A percentile compares a stretch with the other conserved stretches of the same genome.
Conservation (phyloP, 1,140 invertebrate species). For the Drosophila micromelanica region DNA sequence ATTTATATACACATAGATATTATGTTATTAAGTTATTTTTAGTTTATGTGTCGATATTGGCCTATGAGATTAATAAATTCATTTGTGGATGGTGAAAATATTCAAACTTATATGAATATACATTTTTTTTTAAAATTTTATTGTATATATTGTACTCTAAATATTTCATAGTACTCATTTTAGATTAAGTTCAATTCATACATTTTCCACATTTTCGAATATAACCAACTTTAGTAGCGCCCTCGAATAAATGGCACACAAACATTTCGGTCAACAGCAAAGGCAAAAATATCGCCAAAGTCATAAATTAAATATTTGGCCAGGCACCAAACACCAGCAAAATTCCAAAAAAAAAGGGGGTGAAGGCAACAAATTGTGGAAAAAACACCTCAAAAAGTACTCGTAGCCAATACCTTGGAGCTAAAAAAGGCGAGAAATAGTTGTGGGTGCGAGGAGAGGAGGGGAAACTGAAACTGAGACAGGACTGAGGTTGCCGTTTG, state of each 20-base stretch:
- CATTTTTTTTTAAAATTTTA: too few relatives aligned
- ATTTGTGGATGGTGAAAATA: too few relatives aligned
- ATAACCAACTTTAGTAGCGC: conserved; percentile 33
- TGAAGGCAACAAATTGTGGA: conserved; percentile 67
- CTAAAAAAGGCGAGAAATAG: conserved; percentile 42
- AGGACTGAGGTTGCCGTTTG: conserved; percentile 31
- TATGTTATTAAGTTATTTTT: too few relatives aligned
- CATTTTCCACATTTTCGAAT: not conserved
- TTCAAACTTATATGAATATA: too few relatives aligned
- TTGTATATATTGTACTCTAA: too few relatives aligned
- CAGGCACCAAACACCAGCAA: conserved; percentile 11
- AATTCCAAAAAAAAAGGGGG: conserved; percentile 32
- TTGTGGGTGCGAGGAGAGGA: conserved; percentile 3
- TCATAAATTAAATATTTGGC: conserved; percentile 82
- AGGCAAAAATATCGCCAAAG: conserved; percentile 70
- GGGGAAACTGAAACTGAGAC: not conserved
- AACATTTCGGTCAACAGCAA: conserved; percentile 30
- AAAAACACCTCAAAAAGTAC: conserved; percentile 60
- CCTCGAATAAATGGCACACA: conserved; percentile 45
- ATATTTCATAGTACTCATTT: too few relatives aligned
- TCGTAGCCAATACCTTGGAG: conserved; percentile 56
- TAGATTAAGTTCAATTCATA: too few relatives aligned
- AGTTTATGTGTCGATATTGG: too few relatives aligned
- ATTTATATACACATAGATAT: too few relatives aligned
- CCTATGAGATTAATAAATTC: too few relatives aligned